Conservation (phyloP, 2,113 vertebrate genomes). For the Calidris pygmaea region DNA sequence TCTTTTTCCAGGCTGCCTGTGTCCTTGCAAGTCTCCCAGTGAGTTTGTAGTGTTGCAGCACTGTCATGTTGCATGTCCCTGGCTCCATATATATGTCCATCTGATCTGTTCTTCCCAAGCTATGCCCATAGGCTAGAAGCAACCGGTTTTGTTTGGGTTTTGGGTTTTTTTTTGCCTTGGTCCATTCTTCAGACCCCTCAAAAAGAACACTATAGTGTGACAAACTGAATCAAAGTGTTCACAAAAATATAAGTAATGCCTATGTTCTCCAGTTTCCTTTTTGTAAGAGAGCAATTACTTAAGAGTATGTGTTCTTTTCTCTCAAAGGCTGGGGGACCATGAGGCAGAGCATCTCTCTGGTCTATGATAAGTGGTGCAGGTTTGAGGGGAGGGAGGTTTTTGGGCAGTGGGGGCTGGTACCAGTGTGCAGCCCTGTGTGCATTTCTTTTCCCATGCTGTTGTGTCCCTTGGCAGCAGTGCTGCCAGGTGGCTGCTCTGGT, state of each 20-base stretch:
- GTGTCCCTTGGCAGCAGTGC: slow-evolving; percentile 67
- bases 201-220: neutral
- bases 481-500: slow-evolving; percentile 70
- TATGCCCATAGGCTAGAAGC: neutral
- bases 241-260: neutral
- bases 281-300: neutral
- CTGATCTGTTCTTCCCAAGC: neutral
- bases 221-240: neutral
- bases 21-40: neutral
- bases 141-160: neutral
- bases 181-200: neutral
- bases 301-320: neutral
- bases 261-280: neutral
- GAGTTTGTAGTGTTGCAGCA: neutral
- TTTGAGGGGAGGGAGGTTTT: neutral
- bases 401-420: neutral
- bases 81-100: accelerated
- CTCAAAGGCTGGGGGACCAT: accelerated
- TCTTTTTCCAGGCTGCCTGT: neutral
- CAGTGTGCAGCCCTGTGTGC: neutral
- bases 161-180: neutral
- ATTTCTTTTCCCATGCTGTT: accelerated
- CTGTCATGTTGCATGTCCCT: neutral
- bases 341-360: neutral
- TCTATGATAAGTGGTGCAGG: neutral